Percentiles rank a stretch among this genome's conserved stretches.
These are phyloP conservation scores for Caerostris darwini DNA, from an alignment of 1,140 invertebrate species.

Conservation along the genomic window DNA sequence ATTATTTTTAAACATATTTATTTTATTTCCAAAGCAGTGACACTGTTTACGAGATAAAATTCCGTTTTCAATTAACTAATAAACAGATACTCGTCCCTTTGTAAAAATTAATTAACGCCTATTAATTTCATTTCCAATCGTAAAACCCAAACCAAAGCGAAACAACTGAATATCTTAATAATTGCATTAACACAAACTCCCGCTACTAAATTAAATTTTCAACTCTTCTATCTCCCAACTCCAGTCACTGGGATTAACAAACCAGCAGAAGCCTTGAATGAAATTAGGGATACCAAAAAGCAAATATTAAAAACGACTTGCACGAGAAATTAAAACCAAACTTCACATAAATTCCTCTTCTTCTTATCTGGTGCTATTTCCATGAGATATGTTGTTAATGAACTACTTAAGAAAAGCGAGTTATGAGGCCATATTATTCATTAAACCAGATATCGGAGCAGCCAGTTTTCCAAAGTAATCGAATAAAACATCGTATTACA, in stretches of 20 bases:
- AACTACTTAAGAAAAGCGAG: conserved; percentile 16
- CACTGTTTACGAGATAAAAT: too few relatives aligned
- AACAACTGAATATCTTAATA: background rate
- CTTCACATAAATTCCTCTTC: conserved; percentile 35
- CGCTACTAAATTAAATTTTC: background rate
- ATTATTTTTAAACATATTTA: too few relatives aligned
- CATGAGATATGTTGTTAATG: conserved; percentile 8
- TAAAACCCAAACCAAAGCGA: background rate
- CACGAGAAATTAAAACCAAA: background rate
- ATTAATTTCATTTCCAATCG: too few relatives aligned
- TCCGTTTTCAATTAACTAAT: too few relatives aligned
- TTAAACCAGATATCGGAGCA: background rate
- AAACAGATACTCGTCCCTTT: too few relatives aligned
- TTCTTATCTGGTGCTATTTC: conserved; percentile 9
- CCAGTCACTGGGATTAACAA: background rate
- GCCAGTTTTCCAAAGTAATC: too few relatives aligned
- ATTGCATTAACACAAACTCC: background rate
- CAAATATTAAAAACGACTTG: conserved; percentile 9
- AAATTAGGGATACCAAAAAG: background rate
- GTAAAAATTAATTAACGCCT: too few relatives aligned
- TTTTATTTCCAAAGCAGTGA: too few relatives aligned
- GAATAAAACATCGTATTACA: too few relatives aligned
- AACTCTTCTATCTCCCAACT: background rate
- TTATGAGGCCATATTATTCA: conserved; percentile 11
- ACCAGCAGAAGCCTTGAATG: background rate